These are phyloP conservation scores for Gobiocypris rarus DNA, from an alignment of 2,113 vertebrate genomes.

Conservation along the genomic window DNA sequence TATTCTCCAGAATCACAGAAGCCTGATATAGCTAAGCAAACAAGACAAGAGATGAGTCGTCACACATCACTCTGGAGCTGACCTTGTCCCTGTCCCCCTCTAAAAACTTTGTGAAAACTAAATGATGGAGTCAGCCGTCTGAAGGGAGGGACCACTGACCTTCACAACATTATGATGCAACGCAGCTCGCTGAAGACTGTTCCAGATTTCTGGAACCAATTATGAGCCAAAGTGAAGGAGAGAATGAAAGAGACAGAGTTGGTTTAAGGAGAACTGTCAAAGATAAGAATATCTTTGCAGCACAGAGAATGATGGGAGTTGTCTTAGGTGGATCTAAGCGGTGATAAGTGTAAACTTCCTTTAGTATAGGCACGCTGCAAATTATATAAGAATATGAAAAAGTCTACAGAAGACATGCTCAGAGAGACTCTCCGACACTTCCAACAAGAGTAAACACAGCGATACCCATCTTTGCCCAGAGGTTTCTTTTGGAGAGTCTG, in stretches of 20 bases:
- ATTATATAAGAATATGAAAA: constrained; percentile 34
- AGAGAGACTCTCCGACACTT: not conserved
- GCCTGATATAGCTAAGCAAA: not conserved
- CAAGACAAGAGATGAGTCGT: not conserved
- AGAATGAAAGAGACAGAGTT: constrained; percentile 25
- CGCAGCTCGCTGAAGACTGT: constrained; percentile 45
- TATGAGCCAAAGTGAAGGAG: constrained; percentile 38
- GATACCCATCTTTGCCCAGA: constrained; percentile 1
- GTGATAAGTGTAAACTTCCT: not conserved
- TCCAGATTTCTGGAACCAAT: constrained; percentile 61
- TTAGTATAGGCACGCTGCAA: not conserved
- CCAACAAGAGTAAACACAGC: constrained; percentile 12
- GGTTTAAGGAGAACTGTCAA: constrained; percentile 57
- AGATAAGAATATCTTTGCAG: constrained; percentile 30
- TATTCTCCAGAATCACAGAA: not conserved
- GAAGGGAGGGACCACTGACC: constrained; percentile 49
- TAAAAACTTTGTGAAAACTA: not conserved
- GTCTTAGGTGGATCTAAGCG: constrained; percentile 43
- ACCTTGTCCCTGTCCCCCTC: too few species aligned
- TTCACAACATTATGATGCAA: constrained; percentile 48
- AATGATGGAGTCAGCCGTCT: constrained; percentile 34
- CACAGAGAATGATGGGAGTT: constrained; percentile 42
- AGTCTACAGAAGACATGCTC: not conserved
- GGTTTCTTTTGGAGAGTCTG: constrained; percentile 25
- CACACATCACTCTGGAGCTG: not conserved